Conservation (phyloP, 2,113 vertebrate genomes). For the Nycticorax nycticorax region DNA sequence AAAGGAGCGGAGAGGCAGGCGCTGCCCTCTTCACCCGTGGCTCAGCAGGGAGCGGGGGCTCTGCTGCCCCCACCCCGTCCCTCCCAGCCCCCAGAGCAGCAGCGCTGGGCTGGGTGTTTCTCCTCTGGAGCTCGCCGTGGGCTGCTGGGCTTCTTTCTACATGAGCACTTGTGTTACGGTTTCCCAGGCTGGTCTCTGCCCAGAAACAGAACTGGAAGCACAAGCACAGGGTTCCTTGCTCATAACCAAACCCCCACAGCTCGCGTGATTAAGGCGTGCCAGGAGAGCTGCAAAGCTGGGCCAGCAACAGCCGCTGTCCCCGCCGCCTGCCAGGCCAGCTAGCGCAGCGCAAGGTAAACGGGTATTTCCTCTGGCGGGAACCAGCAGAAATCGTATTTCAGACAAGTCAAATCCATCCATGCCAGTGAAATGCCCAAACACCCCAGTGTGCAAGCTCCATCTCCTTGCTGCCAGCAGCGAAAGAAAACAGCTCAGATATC, state of each 20-base stretch:
- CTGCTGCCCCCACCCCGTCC: not conserved
- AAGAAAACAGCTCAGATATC: not conserved
- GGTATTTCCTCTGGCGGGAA: not conserved
- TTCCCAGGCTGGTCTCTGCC: not conserved
- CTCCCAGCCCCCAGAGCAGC: not conserved
- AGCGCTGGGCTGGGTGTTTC: not conserved
- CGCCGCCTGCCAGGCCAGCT: not conserved
- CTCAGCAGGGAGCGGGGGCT: not conserved
- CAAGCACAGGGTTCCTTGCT: not conserved
- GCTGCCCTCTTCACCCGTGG: not conserved
- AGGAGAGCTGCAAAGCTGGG: not conserved
- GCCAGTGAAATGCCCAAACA: not conserved
- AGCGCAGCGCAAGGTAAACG: not conserved
- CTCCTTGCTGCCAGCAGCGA: not conserved
- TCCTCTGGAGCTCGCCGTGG: not conserved
- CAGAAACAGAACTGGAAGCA: not conserved
- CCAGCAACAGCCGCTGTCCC: not conserved
- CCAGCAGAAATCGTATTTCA: not conserved
- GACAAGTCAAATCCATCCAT: not conserved
- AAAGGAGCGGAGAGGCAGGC: fast-evolving
- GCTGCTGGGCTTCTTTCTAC: not conserved
- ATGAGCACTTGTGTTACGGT: fast-evolving
- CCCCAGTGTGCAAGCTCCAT: not conserved
- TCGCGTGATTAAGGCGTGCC: fast-evolving
- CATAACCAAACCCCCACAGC: not conserved